These are phyloP conservation scores for Platycercus adscitus DNA, from an alignment of 2,113 vertebrate species.

Conservation along the genomic window DNA sequence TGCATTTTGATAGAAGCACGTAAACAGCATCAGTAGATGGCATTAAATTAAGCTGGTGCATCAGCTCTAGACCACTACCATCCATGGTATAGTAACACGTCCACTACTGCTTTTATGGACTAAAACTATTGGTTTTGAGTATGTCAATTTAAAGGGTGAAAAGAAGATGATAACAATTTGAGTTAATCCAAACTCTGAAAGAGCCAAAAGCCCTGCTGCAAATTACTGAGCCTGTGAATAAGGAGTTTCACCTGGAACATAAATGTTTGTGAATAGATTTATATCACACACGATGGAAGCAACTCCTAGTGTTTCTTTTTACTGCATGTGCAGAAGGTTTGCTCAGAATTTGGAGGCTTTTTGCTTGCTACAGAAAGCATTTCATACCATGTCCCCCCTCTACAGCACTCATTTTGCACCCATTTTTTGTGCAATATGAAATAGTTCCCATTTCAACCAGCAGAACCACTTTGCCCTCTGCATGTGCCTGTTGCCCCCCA, in stretches of 20 bases:
- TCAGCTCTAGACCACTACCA: background rate
- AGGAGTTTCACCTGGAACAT: background rate
- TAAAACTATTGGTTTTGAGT: background rate
- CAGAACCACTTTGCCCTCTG: conserved; percentile 40
- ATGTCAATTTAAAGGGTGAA: background rate
- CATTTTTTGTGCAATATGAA: conserved; percentile 31
- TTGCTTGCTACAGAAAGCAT: background rate
- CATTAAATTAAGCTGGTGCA: background rate
- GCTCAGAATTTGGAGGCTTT: background rate
- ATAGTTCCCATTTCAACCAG: conserved; percentile 43
- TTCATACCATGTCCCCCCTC: background rate
- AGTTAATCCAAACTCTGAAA: background rate
- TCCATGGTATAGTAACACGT: background rate
- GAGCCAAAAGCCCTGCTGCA: background rate
- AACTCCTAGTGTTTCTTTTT: background rate
- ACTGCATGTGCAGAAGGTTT: background rate
- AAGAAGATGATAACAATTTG: background rate
- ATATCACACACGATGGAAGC: background rate
- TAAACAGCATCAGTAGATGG: background rate
- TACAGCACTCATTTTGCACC: background rate
- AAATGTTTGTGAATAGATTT: background rate
- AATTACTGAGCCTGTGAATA: background rate
- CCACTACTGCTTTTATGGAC: background rate
- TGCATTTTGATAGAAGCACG: background rate
- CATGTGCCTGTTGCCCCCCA: conserved; percentile 61